Evolutionary conservation across 1,140 invertebrate genomes (phyloP).

Genomic region (Pygmarrhopalites habei): DNA sequence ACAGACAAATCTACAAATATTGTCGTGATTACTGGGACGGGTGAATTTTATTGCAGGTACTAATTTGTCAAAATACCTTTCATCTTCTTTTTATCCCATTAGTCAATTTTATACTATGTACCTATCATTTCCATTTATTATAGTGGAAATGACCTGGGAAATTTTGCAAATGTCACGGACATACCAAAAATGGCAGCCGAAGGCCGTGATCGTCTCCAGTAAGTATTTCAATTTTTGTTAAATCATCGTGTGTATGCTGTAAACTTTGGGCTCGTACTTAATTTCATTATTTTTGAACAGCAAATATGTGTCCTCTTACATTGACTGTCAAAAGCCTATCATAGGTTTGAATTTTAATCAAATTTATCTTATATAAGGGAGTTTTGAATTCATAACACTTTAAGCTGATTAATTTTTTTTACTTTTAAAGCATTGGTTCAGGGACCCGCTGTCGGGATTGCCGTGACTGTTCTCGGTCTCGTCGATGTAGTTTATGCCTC

Average conservation of each 20-base stretch:
- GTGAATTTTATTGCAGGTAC: constrained; percentile 49
- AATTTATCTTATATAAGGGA: too few relatives aligned
- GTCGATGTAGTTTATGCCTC: constrained; percentile 55
- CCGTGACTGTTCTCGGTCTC: constrained; percentile 54
- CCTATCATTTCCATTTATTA: too few relatives aligned
- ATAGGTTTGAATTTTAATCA: too few relatives aligned
- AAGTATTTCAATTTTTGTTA: too few relatives aligned
- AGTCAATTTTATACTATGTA: not conserved
- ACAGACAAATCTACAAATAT: constrained; percentile 46
- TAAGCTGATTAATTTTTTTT: too few relatives aligned
- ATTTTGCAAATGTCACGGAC: constrained; percentile 47
- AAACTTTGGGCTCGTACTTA: too few relatives aligned
- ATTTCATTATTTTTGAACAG: too few relatives aligned
- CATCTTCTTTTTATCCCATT: not conserved
- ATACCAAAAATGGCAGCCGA: constrained; percentile 42
- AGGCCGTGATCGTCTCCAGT: constrained; percentile 18
- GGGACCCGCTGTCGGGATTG: constrained; percentile 57
- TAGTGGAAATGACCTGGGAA: constrained; percentile 58
- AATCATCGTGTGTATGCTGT: too few relatives aligned
- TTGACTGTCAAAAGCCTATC: constrained; percentile 58
- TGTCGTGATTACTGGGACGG: constrained; percentile 50
- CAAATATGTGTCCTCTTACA: constrained; percentile 54
- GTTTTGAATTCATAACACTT: too few relatives aligned
- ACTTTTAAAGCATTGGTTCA: constrained; percentile 56
- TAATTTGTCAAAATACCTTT: not conserved